These are phyloP conservation scores for Eulemur rubriventer DNA, from an alignment of 2,797 vertebrate species.

Conservation along the genomic window DNA sequence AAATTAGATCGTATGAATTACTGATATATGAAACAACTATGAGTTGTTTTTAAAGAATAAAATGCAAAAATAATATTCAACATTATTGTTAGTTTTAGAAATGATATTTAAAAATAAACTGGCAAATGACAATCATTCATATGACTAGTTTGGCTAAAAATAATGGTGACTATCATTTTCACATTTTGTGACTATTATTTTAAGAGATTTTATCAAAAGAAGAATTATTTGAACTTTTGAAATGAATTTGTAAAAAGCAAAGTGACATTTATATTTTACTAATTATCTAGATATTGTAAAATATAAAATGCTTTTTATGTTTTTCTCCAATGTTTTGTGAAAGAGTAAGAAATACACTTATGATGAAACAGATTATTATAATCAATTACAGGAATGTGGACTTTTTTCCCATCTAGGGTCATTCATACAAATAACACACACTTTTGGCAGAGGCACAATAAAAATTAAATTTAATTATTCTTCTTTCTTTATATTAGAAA, in stretches of 20 bases:
- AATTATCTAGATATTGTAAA: not conserved
- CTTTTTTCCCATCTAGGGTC: not conserved
- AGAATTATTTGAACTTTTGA: not conserved
- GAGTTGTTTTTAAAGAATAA: not conserved
- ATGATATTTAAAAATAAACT: not conserved
- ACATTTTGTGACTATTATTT: not conserved
- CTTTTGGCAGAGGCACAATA: not conserved
- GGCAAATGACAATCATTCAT: not conserved
- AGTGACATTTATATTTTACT: slow-evolving; percentile 12
- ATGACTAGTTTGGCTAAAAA: not conserved
- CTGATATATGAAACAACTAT: not conserved
- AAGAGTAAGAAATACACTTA: not conserved
- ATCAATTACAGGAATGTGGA: not conserved
- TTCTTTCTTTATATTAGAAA: not conserved
- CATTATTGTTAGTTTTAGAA: not conserved
- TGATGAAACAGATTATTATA: not conserved
- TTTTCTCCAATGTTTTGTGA: not conserved
- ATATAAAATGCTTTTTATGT: not conserved
- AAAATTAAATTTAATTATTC: not conserved
- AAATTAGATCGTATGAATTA: not conserved
- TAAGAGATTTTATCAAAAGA: not conserved
- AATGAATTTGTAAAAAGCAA: not conserved
- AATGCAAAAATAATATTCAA: not conserved
- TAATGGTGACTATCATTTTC: not conserved
- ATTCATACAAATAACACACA: fast-evolving